Conservation (phyloP, 2,113 vertebrate genomes). For the Pangasianodon hypophthalmus region DNA sequence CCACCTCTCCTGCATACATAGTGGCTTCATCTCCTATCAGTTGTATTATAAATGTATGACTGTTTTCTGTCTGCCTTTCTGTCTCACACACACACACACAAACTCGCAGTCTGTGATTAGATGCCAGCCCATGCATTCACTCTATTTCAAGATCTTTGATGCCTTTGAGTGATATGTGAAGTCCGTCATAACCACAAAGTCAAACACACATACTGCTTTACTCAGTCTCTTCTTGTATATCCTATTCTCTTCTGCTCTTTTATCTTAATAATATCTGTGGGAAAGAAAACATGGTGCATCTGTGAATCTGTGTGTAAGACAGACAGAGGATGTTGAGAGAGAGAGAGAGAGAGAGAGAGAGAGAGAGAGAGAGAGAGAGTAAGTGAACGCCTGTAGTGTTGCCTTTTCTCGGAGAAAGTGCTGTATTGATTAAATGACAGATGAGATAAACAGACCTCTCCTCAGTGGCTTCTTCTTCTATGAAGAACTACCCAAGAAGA, state of each 20-base stretch:
- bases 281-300: not conserved
- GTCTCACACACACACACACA: not conserved
- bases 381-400: constrained; percentile 25
- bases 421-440: constrained; percentile 58
- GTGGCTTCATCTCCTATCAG: not conserved
- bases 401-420: constrained; percentile 51
- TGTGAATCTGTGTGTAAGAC: not conserved
- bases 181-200: not conserved
- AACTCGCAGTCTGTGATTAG: too few relatives aligned
- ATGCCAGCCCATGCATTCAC: not conserved
- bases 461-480: constrained; percentile 32
- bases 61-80: not conserved
- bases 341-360: not conserved
- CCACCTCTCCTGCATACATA: not conserved
- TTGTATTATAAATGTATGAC: not conserved
- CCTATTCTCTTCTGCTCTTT: not conserved
- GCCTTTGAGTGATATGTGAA: not conserved
- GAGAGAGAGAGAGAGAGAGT: not conserved
- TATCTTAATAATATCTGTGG: constrained; percentile 3
- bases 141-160: not conserved
- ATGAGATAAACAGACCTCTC: constrained; percentile 51
- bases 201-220: not conserved
- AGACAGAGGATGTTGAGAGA: not conserved
- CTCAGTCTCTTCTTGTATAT: not conserved
- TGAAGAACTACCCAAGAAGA: constrained; percentile 22